phyloP scores from a whole-genome alignment of 1,140 invertebrate species.

The Drosophila varians region DNA sequence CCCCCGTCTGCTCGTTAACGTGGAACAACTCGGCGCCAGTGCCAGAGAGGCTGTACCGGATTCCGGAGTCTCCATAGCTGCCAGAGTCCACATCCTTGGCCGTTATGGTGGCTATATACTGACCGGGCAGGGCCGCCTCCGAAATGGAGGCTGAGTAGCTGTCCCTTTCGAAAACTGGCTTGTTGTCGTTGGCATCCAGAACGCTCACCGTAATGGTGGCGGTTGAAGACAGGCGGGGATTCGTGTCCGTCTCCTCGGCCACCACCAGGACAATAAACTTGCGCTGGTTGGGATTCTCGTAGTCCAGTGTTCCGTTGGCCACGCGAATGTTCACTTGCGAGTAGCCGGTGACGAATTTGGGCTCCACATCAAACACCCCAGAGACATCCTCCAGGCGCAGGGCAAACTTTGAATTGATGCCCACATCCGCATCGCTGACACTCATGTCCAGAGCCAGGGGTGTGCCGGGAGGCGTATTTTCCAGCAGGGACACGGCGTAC shows the following conservation, averaged over 20 bases:
- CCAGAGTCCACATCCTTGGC: conserved; percentile 93
- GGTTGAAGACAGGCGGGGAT: conserved; percentile 91
- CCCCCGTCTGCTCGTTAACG: conserved; percentile 91
- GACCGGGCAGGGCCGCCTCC: conserved; percentile 89
- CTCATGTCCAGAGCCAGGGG: conserved; percentile 93
- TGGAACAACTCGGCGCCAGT: conserved; percentile 92
- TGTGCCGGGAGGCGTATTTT: conserved; percentile 92
- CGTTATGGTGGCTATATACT: conserved; percentile 89
- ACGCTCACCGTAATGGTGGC: conserved; percentile 93
- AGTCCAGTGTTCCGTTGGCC: conserved; percentile 91
- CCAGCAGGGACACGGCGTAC: conserved; percentile 91
- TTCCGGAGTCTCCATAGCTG: conserved; percentile 88
- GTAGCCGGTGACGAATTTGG: conserved; percentile 90
- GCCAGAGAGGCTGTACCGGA: conserved; percentile 93
- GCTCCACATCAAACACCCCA: conserved; percentile 93
- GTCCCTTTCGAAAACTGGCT: conserved; percentile 90
- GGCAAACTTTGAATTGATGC: conserved; percentile 91
- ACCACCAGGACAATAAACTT: conserved; percentile 95
- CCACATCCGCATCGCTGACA: conserved; percentile 93
- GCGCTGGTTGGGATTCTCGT: conserved; percentile 95
- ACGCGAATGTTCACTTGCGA: conserved; percentile 92
- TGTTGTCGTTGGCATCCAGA: conserved; percentile 95
- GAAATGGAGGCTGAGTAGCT: conserved; percentile 89
- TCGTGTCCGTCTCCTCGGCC: conserved; percentile 92
- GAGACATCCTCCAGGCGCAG: conserved; percentile 91